phyloP scores from a whole-genome alignment of 2,113 vertebrate genomes.

The Apaloderma vittatum region DNA sequence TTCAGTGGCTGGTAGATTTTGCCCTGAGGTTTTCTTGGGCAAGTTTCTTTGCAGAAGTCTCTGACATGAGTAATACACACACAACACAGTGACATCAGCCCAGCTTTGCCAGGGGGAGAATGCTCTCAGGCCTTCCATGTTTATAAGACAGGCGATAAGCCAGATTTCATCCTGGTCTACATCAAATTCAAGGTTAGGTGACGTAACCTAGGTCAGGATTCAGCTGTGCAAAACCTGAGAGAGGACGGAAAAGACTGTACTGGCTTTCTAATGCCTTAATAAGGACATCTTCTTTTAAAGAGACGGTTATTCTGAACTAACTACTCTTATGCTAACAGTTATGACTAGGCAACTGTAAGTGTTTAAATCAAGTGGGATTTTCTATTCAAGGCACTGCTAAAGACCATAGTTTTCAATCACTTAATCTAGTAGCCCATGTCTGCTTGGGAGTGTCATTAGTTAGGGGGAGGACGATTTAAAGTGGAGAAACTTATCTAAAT shows the following conservation, averaged over 20 bases:
- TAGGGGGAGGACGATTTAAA: slow-evolving; percentile 16
- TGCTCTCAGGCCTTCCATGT: slow-evolving; percentile 3
- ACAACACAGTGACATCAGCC: slow-evolving; percentile 15
- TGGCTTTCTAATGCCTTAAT: slow-evolving; percentile 73
- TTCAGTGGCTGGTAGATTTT: background rate
- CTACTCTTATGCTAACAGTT: slow-evolving; percentile 49
- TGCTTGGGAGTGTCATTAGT: slow-evolving; percentile 15
- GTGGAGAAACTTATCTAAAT: background rate
- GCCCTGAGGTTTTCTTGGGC: background rate
- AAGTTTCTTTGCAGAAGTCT: background rate
- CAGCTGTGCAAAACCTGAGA: slow-evolving; percentile 20
- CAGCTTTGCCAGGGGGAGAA: background rate
- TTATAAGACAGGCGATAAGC: slow-evolving; percentile 34
- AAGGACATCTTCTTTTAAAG: slow-evolving; percentile 59
- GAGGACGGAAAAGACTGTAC: background rate
- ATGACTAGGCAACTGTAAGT: slow-evolving; percentile 52
- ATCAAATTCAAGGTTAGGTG: slow-evolving; percentile 49
- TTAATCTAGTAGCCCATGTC: slow-evolving; percentile 22
- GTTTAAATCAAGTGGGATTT: slow-evolving; percentile 67
- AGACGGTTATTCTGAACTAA: slow-evolving; percentile 18
- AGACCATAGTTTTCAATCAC: background rate
- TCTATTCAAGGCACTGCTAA: slow-evolving; percentile 10
- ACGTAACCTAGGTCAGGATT: slow-evolving; percentile 39
- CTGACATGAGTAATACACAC: background rate
- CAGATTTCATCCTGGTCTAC: slow-evolving; percentile 55